Evolutionary conservation across 1,140 invertebrate species (phyloP).

Genomic region (Heliconius melpomene): DNA sequence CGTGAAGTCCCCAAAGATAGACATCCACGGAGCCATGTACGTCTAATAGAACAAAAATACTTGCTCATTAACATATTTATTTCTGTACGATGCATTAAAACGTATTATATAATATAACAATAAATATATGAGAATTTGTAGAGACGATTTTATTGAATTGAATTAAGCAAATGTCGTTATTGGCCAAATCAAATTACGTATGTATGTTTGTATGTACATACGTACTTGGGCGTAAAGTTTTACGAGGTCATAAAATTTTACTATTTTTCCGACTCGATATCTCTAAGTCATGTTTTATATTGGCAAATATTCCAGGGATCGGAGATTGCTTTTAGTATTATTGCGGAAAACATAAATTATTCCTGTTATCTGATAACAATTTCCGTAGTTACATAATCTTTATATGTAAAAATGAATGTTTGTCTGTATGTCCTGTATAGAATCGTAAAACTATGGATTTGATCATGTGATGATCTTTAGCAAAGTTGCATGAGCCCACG

Average conservation of each 20-base stretch:
- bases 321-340: constrained; percentile 10
- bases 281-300: not conserved
- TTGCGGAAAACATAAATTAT: constrained; percentile 44
- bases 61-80: not conserved
- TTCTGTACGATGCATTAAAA: not conserved
- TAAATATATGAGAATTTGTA: not conserved
- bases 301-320: not conserved
- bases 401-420: too few species aligned
- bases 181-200: not conserved
- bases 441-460: too few species aligned
- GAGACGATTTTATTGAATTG: not conserved
- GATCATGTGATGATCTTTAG: too few species aligned
- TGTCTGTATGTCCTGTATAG: too few species aligned
- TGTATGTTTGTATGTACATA: not conserved
- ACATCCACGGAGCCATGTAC: constrained; percentile 96
- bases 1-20: constrained; percentile 96
- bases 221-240: constrained; percentile 4
- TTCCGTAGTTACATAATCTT: not conserved
- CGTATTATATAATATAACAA: not conserved
- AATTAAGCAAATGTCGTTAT: not conserved
- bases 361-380: not conserved
- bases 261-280: not conserved
- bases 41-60: constrained; percentile 84
- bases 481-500: too few species aligned
- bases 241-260: constrained; percentile 23